phyloP scores from a whole-genome alignment of 1,140 invertebrate genomes.

The Drosophila azteca region DNA sequence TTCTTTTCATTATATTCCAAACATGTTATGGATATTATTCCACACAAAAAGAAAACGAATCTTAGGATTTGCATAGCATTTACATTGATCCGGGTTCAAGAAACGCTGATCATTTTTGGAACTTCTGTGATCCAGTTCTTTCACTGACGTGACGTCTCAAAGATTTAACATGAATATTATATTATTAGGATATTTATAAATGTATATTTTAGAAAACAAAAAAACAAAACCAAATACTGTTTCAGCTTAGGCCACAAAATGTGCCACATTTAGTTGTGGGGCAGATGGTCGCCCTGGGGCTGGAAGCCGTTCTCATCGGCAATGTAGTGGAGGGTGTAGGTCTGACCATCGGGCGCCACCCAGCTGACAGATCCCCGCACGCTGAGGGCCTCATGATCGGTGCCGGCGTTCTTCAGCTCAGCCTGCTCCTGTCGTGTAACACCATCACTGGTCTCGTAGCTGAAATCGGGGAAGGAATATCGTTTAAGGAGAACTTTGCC shows the following conservation, averaged over 20 bases:
- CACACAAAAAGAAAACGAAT: slow-evolving; percentile 17
- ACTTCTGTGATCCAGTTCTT: not conserved
- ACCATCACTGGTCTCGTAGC: slow-evolving; percentile 89
- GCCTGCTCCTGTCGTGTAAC: slow-evolving; percentile 87
- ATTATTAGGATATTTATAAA: slow-evolving; percentile 5
- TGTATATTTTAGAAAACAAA: slow-evolving; percentile 15
- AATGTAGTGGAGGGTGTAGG: slow-evolving; percentile 86
- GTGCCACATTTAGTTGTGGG: slow-evolving; percentile 38
- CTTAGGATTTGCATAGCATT: slow-evolving; percentile 3
- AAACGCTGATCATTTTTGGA: slow-evolving; percentile 9
- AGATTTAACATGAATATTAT: not conserved
- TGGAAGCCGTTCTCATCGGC: slow-evolving; percentile 91
- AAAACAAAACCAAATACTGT: slow-evolving; percentile 46
- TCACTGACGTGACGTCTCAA: not conserved
- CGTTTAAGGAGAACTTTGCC: not conserved
- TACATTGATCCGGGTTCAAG: slow-evolving; percentile 36
- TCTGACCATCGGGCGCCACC: slow-evolving; percentile 87
- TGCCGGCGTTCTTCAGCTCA: slow-evolving; percentile 85
- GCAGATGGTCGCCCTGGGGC: slow-evolving; percentile 86
- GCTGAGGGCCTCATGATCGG: slow-evolving; percentile 85
- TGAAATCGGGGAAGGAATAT: slow-evolving; percentile 46
- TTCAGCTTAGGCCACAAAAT: slow-evolving; percentile 7
- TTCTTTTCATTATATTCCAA: slow-evolving; percentile 39
- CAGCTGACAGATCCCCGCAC: slow-evolving; percentile 88
- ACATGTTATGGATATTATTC: slow-evolving; percentile 19